Evolutionary conservation across 2,888 invertebrate genomes (phyloP).

Genomic region (Melolontha melolontha): DNA sequence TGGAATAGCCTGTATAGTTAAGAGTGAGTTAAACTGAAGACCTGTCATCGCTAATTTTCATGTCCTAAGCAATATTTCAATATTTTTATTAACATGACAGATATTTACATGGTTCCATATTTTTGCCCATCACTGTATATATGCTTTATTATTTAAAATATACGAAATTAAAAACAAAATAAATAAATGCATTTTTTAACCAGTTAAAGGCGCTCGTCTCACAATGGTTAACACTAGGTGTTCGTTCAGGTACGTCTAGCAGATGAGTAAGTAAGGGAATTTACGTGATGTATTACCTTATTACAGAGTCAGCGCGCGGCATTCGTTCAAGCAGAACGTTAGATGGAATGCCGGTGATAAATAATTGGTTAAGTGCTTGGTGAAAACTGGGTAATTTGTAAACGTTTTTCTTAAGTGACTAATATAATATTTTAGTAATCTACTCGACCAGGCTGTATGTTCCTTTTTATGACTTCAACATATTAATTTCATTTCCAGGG

Average conservation of each 20-base stretch:
- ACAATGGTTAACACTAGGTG: no score
- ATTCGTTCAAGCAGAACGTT: not conserved
- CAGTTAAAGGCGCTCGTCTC: no score
- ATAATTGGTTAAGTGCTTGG: constrained; percentile 22
- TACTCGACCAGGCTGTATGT: not conserved
- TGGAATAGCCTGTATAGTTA: no score
- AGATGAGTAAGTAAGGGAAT: constrained; percentile 32
- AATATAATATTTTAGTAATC: constrained; percentile 8
- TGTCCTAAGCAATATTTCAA: no score
- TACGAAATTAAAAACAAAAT: no score
- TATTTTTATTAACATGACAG: no score
- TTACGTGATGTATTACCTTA: constrained; percentile 32
- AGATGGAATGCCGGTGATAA: constrained; percentile 26
- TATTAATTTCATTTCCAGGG: not conserved
- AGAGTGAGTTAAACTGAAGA: no score
- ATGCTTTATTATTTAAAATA: no score
- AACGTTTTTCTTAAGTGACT: constrained; percentile 14
- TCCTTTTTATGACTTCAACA: not conserved
- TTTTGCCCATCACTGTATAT: no score
- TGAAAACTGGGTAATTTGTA: constrained; percentile 32
- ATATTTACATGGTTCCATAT: no score
- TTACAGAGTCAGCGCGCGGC: constrained; percentile 24
- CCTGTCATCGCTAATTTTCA: no score
- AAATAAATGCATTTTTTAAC: no score
- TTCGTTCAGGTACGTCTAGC: not conserved